phyloP scores from a whole-genome alignment of 2,113 vertebrate species.

The Antigone vipio region DNA sequence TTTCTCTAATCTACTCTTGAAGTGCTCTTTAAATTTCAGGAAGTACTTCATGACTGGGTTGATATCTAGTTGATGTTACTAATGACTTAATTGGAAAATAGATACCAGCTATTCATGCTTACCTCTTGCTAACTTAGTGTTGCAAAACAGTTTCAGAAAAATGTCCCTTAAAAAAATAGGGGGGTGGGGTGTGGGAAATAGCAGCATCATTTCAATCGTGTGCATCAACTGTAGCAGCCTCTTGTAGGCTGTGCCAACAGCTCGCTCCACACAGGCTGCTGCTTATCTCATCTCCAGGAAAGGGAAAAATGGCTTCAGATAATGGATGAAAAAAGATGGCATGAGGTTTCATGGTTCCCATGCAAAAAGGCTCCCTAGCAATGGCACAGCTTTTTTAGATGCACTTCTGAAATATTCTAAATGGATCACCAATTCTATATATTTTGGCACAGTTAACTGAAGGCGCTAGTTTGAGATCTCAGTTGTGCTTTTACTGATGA shows the following conservation, averaged over 20 bases:
- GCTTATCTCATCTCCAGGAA: background rate
- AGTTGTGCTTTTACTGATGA: background rate
- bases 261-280: background rate
- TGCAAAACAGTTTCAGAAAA: background rate
- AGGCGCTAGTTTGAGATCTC: background rate
- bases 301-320: background rate
- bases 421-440: background rate
- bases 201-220: fast-evolving
- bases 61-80: background rate
- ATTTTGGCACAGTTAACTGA: background rate
- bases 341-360: background rate
- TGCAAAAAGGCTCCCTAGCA: background rate
- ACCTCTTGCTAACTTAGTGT: background rate
- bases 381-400: background rate
- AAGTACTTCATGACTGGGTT: background rate
- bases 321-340: background rate
- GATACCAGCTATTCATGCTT: background rate
- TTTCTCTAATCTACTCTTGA: background rate
- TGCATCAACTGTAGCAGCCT: background rate
- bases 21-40: background rate
- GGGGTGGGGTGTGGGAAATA: fast-evolving
- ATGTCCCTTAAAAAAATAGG: background rate
- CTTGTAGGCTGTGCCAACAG: background rate
- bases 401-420: background rate
- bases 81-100: background rate